Percentiles rank a stretch among this genome's conserved stretches.
These are phyloP conservation scores for Hoplostethus mediterraneus DNA, from an alignment of 2,797 vertebrate species.

Conservation along the genomic window DNA sequence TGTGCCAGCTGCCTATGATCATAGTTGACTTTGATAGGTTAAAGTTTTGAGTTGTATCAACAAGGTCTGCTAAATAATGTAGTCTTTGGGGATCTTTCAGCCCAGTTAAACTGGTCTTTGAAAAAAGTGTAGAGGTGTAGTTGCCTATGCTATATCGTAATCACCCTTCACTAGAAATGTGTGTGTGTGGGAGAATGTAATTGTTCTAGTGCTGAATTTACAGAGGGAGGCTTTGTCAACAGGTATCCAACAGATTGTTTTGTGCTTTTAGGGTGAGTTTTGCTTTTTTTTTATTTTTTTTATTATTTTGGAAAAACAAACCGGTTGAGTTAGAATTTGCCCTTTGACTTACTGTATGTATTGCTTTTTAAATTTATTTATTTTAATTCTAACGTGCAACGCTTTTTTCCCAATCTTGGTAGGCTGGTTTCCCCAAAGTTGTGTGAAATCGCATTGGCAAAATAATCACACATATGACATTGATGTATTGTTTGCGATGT, in stretches of 20 bases:
- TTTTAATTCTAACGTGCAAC: slow-evolving; percentile 83
- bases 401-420: slow-evolving; percentile 83
- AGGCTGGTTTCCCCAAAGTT: slow-evolving; percentile 86
- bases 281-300: slow-evolving; percentile 32
- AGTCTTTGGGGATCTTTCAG: slow-evolving; percentile 67
- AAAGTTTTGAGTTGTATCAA: slow-evolving; percentile 68
- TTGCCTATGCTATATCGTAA: slow-evolving; percentile 78
- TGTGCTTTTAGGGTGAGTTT: slow-evolving; percentile 83
- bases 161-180: slow-evolving; percentile 81
- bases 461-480: slow-evolving; percentile 82
- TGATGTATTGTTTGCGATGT: slow-evolving; percentile 80
- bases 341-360: slow-evolving; percentile 84
- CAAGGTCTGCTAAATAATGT: slow-evolving; percentile 70
- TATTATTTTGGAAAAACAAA: slow-evolving; percentile 63
- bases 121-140: slow-evolving; percentile 78
- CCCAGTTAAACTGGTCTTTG: slow-evolving; percentile 80
- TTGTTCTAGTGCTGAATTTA: slow-evolving; percentile 76
- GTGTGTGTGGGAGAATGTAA: slow-evolving; percentile 82
- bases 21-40: slow-evolving; percentile 70
- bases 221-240: slow-evolving; percentile 67
- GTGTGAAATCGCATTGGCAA: slow-evolving; percentile 85
- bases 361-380: slow-evolving; percentile 85
- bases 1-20: slow-evolving; percentile 80
- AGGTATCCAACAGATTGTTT: slow-evolving; percentile 75
- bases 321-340: slow-evolving; percentile 81